These are phyloP conservation scores for Leontocebus nigricollis DNA, from an alignment of 2,797 vertebrate genomes.

Conservation along the genomic window DNA sequence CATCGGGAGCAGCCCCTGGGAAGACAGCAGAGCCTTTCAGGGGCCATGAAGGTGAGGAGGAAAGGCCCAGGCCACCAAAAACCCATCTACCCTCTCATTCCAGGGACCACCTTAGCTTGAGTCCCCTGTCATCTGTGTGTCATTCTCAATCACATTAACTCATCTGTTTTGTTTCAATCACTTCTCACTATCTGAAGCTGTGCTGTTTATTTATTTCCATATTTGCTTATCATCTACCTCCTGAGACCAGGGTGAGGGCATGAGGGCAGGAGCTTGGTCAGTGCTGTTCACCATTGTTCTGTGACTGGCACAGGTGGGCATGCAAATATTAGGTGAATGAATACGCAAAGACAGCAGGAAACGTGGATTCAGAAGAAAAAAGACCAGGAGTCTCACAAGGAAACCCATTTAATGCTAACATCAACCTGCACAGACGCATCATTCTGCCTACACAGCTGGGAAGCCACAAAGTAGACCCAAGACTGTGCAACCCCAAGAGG, in stretches of 20 bases:
- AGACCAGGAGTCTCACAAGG: neutral
- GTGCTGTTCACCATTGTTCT: neutral
- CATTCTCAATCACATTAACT: neutral
- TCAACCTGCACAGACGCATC: neutral
- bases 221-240: neutral
- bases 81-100: neutral
- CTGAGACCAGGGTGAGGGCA: neutral
- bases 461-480: neutral
- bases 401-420: neutral
- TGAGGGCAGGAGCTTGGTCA: neutral
- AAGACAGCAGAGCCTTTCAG: fast-evolving
- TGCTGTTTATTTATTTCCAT: neutral
- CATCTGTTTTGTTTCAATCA: neutral
- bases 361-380: neutral
- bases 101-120: neutral
- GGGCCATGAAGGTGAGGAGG: neutral
- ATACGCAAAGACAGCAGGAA: neutral
- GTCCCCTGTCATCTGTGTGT: neutral
- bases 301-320: neutral
- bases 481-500: neutral
- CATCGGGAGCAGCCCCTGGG: neutral
- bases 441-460: neutral
- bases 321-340: neutral
- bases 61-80: neutral
- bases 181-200: neutral